phyloP scores from a whole-genome alignment of 2,888 invertebrate genomes.

The Glaucopsyche alexis region DNA sequence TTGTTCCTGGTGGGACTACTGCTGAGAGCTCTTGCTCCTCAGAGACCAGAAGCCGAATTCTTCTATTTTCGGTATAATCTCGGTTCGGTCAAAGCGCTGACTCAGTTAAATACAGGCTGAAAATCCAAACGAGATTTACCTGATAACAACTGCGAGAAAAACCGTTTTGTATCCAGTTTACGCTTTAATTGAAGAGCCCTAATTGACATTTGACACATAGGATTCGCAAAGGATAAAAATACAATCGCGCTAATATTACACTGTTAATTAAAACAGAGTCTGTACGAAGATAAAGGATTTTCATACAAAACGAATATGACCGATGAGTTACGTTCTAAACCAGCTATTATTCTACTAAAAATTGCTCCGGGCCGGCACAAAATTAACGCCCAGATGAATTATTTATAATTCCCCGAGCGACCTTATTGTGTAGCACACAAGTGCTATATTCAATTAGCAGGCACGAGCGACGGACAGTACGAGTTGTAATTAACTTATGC shows the following conservation, averaged over 20 bases:
- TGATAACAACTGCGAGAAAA: no score
- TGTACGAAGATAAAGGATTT: constrained; percentile 20
- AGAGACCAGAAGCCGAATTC: no score
- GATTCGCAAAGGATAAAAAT: background rate
- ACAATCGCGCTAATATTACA: background rate
- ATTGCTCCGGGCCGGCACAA: constrained; percentile 35
- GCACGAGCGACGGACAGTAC: background rate
- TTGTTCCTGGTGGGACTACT: no score
- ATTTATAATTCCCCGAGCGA: constrained; percentile 20
- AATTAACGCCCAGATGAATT: constrained; percentile 38
- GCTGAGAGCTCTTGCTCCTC: no score
- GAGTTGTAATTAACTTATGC: constrained; percentile 22
- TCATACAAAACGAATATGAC: constrained; percentile 25
- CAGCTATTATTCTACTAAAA: constrained; percentile 31
- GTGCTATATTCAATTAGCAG: constrained; percentile 13
- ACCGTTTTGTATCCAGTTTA: no score
- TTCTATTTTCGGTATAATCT: no score
- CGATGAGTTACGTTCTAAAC: constrained; percentile 24
- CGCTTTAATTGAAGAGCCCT: no score
- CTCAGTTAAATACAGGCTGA: no score
- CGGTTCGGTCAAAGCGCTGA: no score
- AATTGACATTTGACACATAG: no score
- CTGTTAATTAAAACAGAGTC: constrained; percentile 15
- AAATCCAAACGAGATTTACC: no score
- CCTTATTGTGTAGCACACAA: constrained; percentile 1